These are phyloP conservation scores for Penaeus chinensis DNA, from an alignment of 1,140 invertebrate genomes.

Conservation along the genomic window DNA sequence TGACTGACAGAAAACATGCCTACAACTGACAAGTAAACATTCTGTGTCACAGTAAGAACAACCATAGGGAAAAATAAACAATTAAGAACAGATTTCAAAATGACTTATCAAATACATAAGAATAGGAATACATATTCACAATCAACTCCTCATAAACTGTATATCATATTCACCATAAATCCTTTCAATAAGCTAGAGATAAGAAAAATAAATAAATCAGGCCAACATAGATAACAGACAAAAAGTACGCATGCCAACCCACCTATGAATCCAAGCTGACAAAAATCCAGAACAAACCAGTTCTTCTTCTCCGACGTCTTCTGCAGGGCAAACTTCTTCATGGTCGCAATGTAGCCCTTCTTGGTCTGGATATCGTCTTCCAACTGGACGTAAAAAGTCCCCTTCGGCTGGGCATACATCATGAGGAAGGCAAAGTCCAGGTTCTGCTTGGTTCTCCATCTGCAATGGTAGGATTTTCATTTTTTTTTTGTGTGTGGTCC, in stretches of 20 bases:
- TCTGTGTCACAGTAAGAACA: constrained; percentile 33
- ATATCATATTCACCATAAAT: too few species aligned
- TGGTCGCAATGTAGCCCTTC: constrained; percentile 74
- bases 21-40: constrained; percentile 1
- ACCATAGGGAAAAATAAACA: constrained; percentile 18
- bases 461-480: not conserved
- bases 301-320: constrained; percentile 80
- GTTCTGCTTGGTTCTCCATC: constrained; percentile 97
- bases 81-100: constrained; percentile 13
- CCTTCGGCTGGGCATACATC: constrained; percentile 86
- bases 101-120: not conserved
- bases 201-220: constrained; percentile 17
- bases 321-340: constrained; percentile 89
- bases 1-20: constrained; percentile 29
- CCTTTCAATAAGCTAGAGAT: not conserved
- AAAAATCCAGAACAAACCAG: constrained; percentile 96
- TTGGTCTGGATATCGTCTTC: constrained; percentile 97
- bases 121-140: constrained; percentile 29
- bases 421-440: constrained; percentile 95
- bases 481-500: not conserved
- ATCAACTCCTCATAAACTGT: constrained; percentile 15
- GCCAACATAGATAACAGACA: constrained; percentile 9
- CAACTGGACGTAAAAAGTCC: constrained; percentile 77
- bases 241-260: constrained; percentile 64
- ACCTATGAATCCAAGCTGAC: constrained; percentile 92